Evolutionary conservation across 2,113 vertebrate genomes (phyloP), one percentile per base, ranked within the genome.

Genomic region (Alces alces): DNA sequence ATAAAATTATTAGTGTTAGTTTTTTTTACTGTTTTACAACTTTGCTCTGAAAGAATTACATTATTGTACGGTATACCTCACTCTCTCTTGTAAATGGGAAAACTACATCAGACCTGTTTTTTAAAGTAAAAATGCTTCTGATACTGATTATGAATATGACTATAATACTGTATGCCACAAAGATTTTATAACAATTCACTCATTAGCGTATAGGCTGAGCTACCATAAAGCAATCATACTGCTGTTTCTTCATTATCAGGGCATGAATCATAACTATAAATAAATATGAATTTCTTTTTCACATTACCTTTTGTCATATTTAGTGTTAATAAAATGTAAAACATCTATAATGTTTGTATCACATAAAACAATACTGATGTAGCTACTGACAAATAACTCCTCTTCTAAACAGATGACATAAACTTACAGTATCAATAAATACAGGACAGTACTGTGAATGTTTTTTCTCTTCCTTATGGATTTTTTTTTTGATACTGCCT

Each of bases 401-500:
- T 70, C 64, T 70, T 70, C n/a, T 70, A 70, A 70, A 70, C n/a
- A 70, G n/a, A 36, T 70, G 64, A 36, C n/a, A 36, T 21, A 70
- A 70, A 70, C n/a, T 70, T 70, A 36, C 33, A 70, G 64, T 36
- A 70, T 70, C 64, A 70, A 36, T 21, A 36, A 70, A 70, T 70
- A 70, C n/a, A 70, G 64, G 17, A 36, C 64, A 70, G n/a, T 70
- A 70, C n/a, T 70, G n/a, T 70, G 64, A 70, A 70, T 70, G n/a
- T 36, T 36, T 36, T 70, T 70, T 70, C 64, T 36, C 64, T 70
- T 70, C 64, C 33, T 36, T 36, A 36, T 36, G n/a, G n/a, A 70
- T 36, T 36, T 36, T 70, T 70, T 60, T 11, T 70, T 36, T 83
- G 43, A 25, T 95, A 94, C 85, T 82, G 94, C 76, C 98, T 97